phyloP scores from a whole-genome alignment of 2,888 invertebrate genomes.

The Eupeodes luniger region DNA sequence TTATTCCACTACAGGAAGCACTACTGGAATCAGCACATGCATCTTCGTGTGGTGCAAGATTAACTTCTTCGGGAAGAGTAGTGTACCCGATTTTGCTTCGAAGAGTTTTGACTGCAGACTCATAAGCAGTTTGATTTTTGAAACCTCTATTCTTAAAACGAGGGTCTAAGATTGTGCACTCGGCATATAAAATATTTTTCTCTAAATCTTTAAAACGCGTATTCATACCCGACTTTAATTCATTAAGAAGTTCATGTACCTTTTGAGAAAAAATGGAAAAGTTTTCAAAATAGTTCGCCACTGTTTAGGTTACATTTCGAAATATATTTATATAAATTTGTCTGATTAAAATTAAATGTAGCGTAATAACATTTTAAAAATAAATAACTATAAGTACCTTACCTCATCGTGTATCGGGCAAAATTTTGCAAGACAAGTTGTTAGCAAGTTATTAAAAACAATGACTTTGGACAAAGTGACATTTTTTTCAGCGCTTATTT shows the following conservation, averaged over 20 bases:
- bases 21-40: background rate
- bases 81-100: conserved; percentile 6
- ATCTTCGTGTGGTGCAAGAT: background rate
- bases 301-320: too few relatives aligned
- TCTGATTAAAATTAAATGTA: too few relatives aligned
- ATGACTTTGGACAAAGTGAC: background rate
- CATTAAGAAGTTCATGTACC: background rate
- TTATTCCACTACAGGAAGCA: background rate
- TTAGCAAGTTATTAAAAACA: conserved; percentile 3
- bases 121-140: background rate
- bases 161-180: background rate
- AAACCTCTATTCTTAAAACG: conserved; percentile 1
- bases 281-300: too few relatives aligned
- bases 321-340: too few relatives aligned
- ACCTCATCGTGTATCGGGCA: background rate
- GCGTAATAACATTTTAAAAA: too few relatives aligned
- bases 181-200: background rate
- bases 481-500: background rate
- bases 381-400: too few relatives aligned
- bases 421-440: background rate
- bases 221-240: background rate
- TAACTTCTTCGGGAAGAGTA: background rate
- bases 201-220: background rate
- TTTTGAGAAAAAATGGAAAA: too few relatives aligned
- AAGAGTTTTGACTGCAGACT: background rate